These are phyloP conservation scores for Syndactyla subalaris DNA, from an alignment of 2,797 vertebrate species.

Conservation along the genomic window DNA sequence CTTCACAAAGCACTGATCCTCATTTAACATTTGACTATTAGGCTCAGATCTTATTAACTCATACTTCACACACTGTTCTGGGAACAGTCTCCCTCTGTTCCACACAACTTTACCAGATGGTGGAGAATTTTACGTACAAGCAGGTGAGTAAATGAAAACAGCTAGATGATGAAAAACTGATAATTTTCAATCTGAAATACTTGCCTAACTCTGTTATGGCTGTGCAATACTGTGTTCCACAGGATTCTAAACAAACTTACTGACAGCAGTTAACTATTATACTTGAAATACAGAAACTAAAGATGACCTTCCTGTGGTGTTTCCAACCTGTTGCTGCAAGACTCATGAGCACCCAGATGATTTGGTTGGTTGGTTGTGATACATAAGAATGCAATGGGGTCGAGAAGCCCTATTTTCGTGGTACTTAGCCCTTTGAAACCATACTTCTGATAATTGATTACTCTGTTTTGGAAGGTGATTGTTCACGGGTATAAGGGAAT, in stretches of 20 bases:
- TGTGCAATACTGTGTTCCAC: not conserved
- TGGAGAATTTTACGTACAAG: not conserved
- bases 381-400: not conserved
- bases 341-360: not conserved
- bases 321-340: not conserved
- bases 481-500: not conserved
- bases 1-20: not conserved
- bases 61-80: not conserved
- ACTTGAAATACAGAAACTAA: not conserved
- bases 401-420: accelerated
- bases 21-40: not conserved
- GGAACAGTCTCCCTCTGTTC: not conserved
- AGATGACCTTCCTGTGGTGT: not conserved
- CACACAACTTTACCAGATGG: not conserved
- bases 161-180: not conserved
- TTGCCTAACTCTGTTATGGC: not conserved
- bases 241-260: not conserved
- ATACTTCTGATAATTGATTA: not conserved
- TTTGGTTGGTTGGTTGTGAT: not conserved
- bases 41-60: not conserved
- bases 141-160: not conserved
- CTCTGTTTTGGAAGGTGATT: not conserved
- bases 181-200: not conserved
- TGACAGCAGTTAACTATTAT: not conserved
- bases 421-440: not conserved